Percentiles rank a stretch among this genome's conserved stretches.
These are phyloP conservation scores for Spilogale gracilis DNA, from an alignment of 2,113 vertebrate genomes.

Conservation along the genomic window DNA sequence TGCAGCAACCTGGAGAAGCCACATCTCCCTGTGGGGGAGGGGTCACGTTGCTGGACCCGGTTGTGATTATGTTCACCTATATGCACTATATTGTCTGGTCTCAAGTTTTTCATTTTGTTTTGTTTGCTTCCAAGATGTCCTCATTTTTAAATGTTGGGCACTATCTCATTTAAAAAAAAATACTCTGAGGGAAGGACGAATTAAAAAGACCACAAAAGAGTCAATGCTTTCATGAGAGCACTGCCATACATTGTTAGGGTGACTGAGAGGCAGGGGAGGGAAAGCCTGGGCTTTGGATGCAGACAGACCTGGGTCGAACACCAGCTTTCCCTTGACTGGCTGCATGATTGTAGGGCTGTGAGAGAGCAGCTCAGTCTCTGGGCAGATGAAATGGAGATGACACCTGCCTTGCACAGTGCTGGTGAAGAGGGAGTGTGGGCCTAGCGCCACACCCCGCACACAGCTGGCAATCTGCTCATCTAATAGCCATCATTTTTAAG, in stretches of 20 bases:
- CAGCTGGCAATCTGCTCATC: background rate
- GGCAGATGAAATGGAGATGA: background rate
- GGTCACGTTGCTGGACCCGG: background rate
- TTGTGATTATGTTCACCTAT: background rate
- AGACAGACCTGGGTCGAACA: background rate
- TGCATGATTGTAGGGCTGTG: background rate
- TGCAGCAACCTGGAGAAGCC: background rate
- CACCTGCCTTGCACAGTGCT: background rate
- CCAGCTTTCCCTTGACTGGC: background rate
- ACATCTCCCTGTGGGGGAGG: fast-evolving
- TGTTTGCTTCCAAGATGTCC: background rate
- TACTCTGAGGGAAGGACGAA: background rate
- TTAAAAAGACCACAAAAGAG: background rate
- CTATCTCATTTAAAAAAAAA: background rate
- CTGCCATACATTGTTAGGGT: too few relatives aligned
- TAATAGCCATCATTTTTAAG: background rate
- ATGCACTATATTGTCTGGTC: background rate
- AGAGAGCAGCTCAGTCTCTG: background rate
- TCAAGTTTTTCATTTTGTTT: background rate
- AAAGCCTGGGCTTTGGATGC: background rate
- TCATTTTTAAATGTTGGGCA: constrained; percentile 33
- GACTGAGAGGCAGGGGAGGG: too few relatives aligned
- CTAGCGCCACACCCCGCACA: background rate
- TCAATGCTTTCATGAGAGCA: background rate
- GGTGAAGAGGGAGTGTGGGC: background rate